Evolutionary conservation across 2,797 vertebrate species (phyloP).

Genomic region (Phoebastria nigripes): DNA sequence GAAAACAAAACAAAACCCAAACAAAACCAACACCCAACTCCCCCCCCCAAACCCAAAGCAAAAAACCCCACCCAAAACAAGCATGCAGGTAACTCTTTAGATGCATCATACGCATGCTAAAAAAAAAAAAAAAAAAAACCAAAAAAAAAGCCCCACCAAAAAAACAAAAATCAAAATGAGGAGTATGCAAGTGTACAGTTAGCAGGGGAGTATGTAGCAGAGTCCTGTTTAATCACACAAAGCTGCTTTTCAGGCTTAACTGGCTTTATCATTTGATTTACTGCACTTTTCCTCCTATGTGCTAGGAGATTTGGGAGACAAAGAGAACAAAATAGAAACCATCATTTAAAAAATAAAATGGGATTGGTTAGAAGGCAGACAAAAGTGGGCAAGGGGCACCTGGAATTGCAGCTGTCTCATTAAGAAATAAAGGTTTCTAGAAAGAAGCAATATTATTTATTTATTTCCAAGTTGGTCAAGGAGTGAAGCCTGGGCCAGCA

Average conservation of each 20-base stretch:
- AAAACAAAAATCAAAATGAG: neutral
- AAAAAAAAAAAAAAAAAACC: neutral
- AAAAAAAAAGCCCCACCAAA: neutral
- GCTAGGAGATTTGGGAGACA: neutral
- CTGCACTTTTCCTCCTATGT: neutral
- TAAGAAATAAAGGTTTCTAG: neutral
- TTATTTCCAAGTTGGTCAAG: neutral
- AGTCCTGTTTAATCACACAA: neutral
- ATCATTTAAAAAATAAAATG: neutral
- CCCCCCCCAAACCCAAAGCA: accelerated
- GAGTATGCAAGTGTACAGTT: neutral
- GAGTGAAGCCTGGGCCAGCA: neutral
- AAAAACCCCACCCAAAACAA: neutral
- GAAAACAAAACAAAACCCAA: too few species aligned
- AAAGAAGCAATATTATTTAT: neutral
- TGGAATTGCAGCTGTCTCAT: neutral
- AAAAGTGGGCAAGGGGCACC: neutral
- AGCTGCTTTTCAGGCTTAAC: neutral
- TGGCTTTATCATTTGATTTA: neutral
- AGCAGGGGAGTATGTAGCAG: neutral
- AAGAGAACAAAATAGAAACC: neutral
- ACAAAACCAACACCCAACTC: too few species aligned
- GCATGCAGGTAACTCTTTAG: neutral
- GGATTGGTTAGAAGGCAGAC: neutral
- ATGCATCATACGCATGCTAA: neutral